phyloP scores from a whole-genome alignment of 2,113 vertebrate genomes.

The Varanus komodoensis region DNA sequence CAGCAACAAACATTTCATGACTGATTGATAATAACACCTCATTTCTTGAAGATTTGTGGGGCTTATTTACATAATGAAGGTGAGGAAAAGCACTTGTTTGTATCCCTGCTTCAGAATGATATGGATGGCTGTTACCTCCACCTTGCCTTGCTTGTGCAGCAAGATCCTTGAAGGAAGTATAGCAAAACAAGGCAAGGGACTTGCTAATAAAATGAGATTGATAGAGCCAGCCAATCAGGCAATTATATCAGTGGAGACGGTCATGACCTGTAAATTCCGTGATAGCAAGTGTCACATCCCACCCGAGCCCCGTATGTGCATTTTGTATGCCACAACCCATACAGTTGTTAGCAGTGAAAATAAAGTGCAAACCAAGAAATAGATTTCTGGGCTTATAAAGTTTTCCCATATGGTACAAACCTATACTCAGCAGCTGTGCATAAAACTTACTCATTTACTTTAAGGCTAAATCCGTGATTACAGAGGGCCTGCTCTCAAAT shows the following conservation, averaged over 20 bases:
- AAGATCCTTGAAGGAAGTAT: fast-evolving
- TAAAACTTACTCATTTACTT: not conserved
- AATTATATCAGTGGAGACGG: not conserved
- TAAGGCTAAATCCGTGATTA: not conserved
- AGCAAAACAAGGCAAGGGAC: not conserved
- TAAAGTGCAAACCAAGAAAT: not conserved
- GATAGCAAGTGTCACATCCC: not conserved
- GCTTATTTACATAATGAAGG: conserved; percentile 53
- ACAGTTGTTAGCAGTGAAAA: not conserved
- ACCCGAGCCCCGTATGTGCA: not conserved
- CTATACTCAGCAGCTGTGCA: not conserved
- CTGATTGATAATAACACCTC: conserved; percentile 62
- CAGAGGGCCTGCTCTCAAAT: not conserved
- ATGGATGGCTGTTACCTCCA: not conserved
- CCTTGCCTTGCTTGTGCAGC: not conserved
- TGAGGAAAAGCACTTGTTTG: conserved; percentile 34
- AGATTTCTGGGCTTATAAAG: too few species aligned
- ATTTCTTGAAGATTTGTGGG: conserved; percentile 37
- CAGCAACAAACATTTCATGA: conserved; percentile 64
- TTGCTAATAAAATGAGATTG: not conserved
- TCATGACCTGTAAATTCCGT: not conserved
- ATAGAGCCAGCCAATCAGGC: not conserved
- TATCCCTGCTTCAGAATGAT: conserved; percentile 3
- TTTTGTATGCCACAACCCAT: not conserved
- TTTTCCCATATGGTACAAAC: not conserved